phyloP scores from a whole-genome alignment of 2,888 invertebrate genomes.

The Periphyllus acericola region DNA sequence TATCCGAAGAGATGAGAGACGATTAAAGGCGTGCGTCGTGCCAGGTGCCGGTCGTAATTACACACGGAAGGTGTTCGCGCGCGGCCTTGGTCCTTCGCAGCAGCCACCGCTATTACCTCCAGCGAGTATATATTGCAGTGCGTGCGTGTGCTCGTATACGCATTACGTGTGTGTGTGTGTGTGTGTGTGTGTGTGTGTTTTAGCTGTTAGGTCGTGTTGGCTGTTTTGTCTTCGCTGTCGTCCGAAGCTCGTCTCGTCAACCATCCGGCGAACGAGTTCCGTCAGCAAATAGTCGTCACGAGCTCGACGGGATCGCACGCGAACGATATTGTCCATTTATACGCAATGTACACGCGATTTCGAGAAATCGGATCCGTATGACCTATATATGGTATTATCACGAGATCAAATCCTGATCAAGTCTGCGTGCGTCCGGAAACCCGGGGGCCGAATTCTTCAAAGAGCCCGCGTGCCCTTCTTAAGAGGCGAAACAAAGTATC shows the following conservation, averaged over 20 bases:
- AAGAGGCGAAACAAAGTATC: neutral
- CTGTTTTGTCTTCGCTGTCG: neutral
- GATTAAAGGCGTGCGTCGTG: conserved; percentile 49
- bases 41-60: conserved; percentile 50
- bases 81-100: conserved; percentile 37
- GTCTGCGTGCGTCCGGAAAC: neutral
- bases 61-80: conserved; percentile 46
- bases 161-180: neutral
- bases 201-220: no score
- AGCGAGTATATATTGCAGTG: neutral
- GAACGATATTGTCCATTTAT: neutral
- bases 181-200: neutral
- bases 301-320: neutral
- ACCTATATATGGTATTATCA: neutral
- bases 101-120: neutral
- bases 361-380: neutral
- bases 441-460: neutral
- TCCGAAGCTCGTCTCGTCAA: neutral
- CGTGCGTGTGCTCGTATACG: neutral
- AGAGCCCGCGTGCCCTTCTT: neutral
- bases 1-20: conserved; percentile 26
- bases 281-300: neutral
- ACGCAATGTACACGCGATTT: neutral
- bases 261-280: neutral
- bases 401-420: neutral